Percentiles rank a stretch among this genome's conserved stretches.
Evolutionary conservation across 23 tunicate species (phyloP).

Genomic region (Styela clava): DNA sequence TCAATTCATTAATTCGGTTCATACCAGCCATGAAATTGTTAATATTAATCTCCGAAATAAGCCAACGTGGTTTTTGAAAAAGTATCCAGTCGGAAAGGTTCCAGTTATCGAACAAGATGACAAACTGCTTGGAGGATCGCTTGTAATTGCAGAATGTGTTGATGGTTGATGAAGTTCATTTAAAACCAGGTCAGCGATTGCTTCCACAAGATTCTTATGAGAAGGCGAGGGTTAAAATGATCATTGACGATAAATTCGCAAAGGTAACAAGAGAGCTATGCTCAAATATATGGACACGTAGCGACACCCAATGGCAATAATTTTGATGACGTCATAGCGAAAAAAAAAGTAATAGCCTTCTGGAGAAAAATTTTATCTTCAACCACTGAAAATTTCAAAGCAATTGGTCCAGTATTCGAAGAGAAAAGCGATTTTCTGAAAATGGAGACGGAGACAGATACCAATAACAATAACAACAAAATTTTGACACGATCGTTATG

Average conservation of each 20-base stretch:
- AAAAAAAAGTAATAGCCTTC: no score
- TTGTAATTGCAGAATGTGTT: conserved; percentile 50
- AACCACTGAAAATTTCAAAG: no score
- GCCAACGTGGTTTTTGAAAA: conserved; percentile 71
- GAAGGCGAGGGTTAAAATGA: conserved; percentile 36
- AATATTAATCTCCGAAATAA: conserved; percentile 60
- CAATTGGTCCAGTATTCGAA: no score
- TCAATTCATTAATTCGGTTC: no score
- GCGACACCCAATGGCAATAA: no score
- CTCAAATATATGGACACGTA: no score
- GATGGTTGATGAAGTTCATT: conserved; percentile 59
- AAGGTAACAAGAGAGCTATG: conserved; percentile 46
- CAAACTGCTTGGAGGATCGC: conserved; percentile 62
- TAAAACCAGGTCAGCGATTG: conserved; percentile 31
- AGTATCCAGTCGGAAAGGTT: conserved; percentile 69
- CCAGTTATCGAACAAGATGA: conserved; percentile 76
- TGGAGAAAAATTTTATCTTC: no score
- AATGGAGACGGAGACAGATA: no score
- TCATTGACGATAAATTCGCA: conserved; percentile 32
- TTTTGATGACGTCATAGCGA: no score
- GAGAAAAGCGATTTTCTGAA: no score
- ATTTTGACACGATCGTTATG: no score
- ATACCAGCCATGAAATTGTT: conserved; percentile 70
- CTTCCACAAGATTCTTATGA: conserved; percentile 48
- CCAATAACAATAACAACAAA: no score